Base-by-base conservation (phyloP, 2,797 vertebrate species). In the Aplochiton taeniatus region DNA sequence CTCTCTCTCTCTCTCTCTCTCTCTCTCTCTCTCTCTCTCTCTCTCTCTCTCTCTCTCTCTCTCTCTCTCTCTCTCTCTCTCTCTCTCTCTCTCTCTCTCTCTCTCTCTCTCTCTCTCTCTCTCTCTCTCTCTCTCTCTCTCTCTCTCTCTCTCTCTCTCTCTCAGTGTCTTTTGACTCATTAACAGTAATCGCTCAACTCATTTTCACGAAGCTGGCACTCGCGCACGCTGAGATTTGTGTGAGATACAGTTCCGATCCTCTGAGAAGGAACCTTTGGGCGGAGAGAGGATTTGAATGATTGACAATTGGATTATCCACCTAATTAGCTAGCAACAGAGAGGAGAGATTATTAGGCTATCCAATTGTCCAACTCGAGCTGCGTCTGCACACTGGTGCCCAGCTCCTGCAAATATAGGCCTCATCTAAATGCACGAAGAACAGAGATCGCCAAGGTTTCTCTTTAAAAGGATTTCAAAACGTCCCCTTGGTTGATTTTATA, bases 401-500 rank as follows among this genome's bases (percentile, higher is more conserved):
- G 3, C 31, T 31, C 2, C 31, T 31, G 31, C 31, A 31, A 6
- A 31, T 31, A 31, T 2, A 31, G 31, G 31, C 6, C 6, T 31
- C 31, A 31, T 31, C 31, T 31, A 6, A 31, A 2, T 31, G 31
- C 6, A 6, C 31, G 6, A 31, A 31, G 31, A 31, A 31, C 31
- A 31, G 31, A 31, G 31, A 31, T 31, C 31, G 6, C 2, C 3
- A 31, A 31, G 31, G 31, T 31, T 31, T 31, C 31, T 31, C 6
- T 31, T 31, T 3, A 3, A 31, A 31, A 3, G 31, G 31, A 2
- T 31, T 31, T 6, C 31, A 31, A 31, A 31, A 31, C 3, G 6
- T 31, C 6, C 6, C 6, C 31, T n/a, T 31, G 31, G 6, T 31
- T 31, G 3, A 31, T 6, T 31, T 31, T 79, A 60, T 96, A 96